These are phyloP conservation scores for Corynorhinus townsendii DNA, from an alignment of 2,113 vertebrate species.

Conservation along the genomic window DNA sequence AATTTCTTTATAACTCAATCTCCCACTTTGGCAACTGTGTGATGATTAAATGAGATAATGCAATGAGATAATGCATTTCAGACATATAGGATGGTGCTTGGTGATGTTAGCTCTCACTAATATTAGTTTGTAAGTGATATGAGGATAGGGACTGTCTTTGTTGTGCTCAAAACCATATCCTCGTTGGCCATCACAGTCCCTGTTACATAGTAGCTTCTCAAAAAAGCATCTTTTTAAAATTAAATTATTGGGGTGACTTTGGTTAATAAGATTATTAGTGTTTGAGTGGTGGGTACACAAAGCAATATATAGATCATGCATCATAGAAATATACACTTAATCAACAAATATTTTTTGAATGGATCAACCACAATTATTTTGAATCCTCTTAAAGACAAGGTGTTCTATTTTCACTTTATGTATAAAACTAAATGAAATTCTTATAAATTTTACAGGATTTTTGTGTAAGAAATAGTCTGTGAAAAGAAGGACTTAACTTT, in stretches of 20 bases:
- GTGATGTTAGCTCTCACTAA: neutral
- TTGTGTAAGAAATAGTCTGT: neutral
- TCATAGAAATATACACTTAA: neutral
- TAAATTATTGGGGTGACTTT: neutral
- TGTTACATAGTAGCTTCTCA: neutral
- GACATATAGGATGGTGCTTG: neutral
- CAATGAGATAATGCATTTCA: neutral
- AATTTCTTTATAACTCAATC: neutral
- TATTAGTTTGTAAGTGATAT: neutral
- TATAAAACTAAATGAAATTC: neutral
- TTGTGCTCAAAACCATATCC: neutral
- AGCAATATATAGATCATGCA: neutral
- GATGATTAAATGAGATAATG: neutral
- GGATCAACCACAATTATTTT: neutral
- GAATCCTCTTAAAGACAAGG: neutral
- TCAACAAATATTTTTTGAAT: neutral
- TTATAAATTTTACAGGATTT: neutral
- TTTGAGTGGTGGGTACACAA: neutral
- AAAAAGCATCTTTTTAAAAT: neutral
- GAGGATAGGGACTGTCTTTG: neutral
- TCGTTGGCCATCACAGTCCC: neutral
- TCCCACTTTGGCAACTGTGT: neutral
- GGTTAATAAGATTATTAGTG: neutral
- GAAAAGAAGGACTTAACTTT: neutral
- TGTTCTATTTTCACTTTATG: neutral